Percentiles rank a stretch among this genome's conserved stretches.
These are phyloP conservation scores for Hippotragus niger DNA, from an alignment of 2,113 vertebrate species.

Conservation along the genomic window DNA sequence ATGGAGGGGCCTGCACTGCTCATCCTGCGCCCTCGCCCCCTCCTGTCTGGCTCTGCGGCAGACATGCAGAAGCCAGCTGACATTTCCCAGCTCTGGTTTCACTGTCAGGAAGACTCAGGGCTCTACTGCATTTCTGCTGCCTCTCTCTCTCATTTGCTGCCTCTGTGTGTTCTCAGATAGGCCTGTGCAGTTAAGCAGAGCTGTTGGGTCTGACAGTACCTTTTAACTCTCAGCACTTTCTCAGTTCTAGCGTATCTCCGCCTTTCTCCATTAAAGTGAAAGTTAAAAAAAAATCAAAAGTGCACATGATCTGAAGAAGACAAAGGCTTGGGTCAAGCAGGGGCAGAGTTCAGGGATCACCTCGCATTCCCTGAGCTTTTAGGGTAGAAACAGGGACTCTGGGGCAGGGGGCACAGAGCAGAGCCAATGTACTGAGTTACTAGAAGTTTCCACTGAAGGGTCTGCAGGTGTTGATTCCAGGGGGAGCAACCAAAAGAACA, in stretches of 20 bases:
- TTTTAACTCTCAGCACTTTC: background rate
- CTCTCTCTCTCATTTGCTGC: background rate
- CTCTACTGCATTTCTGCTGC: background rate
- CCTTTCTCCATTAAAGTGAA: conserved; percentile 13
- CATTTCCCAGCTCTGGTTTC: background rate
- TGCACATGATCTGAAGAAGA: background rate
- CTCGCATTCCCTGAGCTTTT: background rate
- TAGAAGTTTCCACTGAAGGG: background rate
- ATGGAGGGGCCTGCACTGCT: background rate
- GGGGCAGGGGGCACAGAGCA: background rate
- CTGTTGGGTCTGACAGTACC: background rate
- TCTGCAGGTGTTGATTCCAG: background rate
- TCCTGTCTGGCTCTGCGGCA: background rate
- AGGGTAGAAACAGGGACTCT: background rate
- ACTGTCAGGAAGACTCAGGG: background rate
- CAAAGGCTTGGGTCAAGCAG: background rate
- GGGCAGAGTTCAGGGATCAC: background rate
- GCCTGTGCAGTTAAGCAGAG: background rate
- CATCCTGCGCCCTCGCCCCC: background rate
- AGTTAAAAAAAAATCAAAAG: background rate
- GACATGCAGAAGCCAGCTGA: background rate
- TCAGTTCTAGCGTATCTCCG: background rate
- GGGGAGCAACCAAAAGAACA: background rate
- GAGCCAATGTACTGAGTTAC: background rate
- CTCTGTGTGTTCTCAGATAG: background rate